These are phyloP conservation scores for Tipula lateralis DNA, from an alignment of 2,888 invertebrate species.

Conservation along the genomic window DNA sequence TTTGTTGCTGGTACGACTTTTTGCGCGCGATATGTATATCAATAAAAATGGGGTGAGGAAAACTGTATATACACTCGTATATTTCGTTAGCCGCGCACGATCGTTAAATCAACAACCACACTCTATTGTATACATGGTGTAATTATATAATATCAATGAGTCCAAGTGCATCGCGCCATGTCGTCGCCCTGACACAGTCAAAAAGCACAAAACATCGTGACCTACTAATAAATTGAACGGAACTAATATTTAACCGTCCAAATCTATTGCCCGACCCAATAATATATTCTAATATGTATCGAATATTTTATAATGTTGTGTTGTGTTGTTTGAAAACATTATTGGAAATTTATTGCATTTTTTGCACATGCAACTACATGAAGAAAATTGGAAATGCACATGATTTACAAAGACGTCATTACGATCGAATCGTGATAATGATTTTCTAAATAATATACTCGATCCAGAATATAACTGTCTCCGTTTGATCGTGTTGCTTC, in stretches of 20 bases:
- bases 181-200: too few species aligned
- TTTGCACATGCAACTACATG: not conserved
- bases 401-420: too few species aligned
- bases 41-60: not conserved
- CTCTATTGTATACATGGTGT: not conserved
- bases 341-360: not conserved
- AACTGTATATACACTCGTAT: too few species aligned
- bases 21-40: not conserved
- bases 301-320: not conserved
- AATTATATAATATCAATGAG: not conserved
- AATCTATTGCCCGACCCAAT: not conserved
- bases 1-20: not conserved
- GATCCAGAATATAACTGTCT: too few species aligned
- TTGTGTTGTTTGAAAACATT: slow-evolving; percentile 13
- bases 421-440: too few species aligned
- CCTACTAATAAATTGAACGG: not conserved
- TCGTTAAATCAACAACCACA: not conserved
- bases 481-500: too few species aligned
- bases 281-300: not conserved
- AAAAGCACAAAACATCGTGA: not conserved
- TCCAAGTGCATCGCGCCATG: not conserved
- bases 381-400: not conserved
- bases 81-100: slow-evolving; percentile 1
- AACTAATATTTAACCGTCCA: not conserved
- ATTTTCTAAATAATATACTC: too few species aligned